A percentile compares a stretch with the other conserved stretches of the same genome.
Conservation (phyloP, 2,113 vertebrate genomes). For the Cryptomyrus ogoouensis region DNA sequence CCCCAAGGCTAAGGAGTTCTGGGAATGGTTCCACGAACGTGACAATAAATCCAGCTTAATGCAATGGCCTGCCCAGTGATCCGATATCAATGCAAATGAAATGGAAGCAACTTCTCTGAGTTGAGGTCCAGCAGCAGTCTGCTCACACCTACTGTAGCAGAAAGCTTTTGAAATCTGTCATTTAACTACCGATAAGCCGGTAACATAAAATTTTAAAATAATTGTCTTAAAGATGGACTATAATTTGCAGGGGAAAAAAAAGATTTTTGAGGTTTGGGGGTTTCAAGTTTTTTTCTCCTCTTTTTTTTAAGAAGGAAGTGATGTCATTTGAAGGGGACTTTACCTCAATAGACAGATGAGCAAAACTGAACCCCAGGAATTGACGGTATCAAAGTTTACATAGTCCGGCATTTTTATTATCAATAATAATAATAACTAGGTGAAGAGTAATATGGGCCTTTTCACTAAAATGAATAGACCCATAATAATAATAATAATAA, state of each 20-base stretch:
- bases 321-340: background rate
- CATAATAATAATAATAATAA: background rate
- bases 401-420: too few relatives aligned
- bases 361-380: background rate
- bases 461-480: too few relatives aligned
- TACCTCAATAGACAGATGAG: background rate
- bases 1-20: background rate
- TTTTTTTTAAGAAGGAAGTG: background rate
- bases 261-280: background rate
- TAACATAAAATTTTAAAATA: background rate
- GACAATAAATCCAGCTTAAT: background rate
- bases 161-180: background rate
- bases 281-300: background rate
- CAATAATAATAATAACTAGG: too few relatives aligned
- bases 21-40: background rate
- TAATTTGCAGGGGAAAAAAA: background rate
- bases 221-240: background rate
- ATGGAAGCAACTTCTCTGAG: background rate
- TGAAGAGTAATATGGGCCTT: too few relatives aligned
- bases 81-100: background rate
- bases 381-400: background rate
- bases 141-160: background rate
- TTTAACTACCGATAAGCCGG: background rate
- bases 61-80: background rate
- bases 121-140: background rate